A percentile compares a stretch with the other conserved stretches of the same genome.
phyloP scores from a whole-genome alignment of 2,888 invertebrate genomes.

The Diaphora mendica region DNA sequence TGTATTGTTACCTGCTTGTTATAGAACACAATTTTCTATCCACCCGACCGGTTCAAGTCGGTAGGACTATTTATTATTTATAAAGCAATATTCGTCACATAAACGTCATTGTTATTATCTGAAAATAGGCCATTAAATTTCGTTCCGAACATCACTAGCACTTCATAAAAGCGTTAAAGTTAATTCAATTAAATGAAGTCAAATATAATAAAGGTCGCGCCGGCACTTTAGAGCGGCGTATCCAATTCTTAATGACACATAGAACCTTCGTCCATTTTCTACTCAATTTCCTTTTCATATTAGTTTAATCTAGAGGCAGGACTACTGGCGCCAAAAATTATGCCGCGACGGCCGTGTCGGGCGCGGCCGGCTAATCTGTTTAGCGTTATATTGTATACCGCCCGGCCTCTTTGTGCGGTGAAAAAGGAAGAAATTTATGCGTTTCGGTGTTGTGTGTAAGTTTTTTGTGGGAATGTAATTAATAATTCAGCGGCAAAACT shows the following conservation, averaged over 20 bases:
- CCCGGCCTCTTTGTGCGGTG: conserved; percentile 83
- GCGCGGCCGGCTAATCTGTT: conserved; percentile 81
- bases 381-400: conserved; percentile 81
- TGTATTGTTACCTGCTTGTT: conserved; percentile 39
- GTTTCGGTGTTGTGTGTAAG: conserved; percentile 84
- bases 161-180: conserved; percentile 82
- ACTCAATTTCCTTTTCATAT: conserved; percentile 87
- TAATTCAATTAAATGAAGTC: conserved; percentile 85
- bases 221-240: conserved; percentile 74
- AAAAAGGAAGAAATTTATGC: conserved; percentile 87
- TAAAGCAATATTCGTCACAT: conserved; percentile 73
- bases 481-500: conserved; percentile 88
- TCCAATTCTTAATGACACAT: conserved; percentile 85
- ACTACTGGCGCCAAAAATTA: conserved; percentile 87
- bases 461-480: conserved; percentile 86
- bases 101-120: conserved; percentile 80
- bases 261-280: conserved; percentile 84
- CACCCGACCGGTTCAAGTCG: conserved; percentile 24
- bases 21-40: conserved; percentile 31
- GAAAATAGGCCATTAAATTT: conserved; percentile 76
- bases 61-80: conserved; percentile 63
- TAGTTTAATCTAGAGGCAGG: conserved; percentile 86
- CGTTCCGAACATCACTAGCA: conserved; percentile 78
- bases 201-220: conserved; percentile 79
- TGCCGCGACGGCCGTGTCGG: conserved; percentile 83